These are phyloP conservation scores for Drosophila virilis DNA, from an alignment of 1,140 invertebrate genomes.

Conservation along the genomic window DNA sequence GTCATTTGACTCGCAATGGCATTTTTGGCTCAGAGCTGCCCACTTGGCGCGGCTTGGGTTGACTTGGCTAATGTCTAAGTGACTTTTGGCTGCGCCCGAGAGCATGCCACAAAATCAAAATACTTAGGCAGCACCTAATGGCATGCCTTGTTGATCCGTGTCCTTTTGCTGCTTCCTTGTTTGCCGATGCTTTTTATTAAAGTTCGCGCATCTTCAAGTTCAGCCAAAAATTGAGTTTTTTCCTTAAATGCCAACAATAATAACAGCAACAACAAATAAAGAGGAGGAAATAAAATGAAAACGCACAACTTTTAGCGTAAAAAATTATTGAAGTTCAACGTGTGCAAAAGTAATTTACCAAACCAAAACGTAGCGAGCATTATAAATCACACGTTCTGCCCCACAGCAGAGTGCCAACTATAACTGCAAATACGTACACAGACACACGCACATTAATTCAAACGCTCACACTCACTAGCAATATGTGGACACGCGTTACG, in stretches of 20 bases:
- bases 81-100: conserved; percentile 33
- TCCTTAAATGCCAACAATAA: too few relatives aligned
- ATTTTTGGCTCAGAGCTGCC: conserved; percentile 27
- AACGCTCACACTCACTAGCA: not conserved
- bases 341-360: conserved; percentile 72
- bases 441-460: conserved; percentile 2
- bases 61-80: conserved; percentile 42
- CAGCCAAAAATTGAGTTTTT: too few relatives aligned
- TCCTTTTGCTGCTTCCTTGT: not conserved
- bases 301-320: conserved; percentile 34
- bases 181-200: conserved; percentile 42
- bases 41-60: not conserved
- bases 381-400: conserved; percentile 75
- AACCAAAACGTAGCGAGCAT: conserved; percentile 59
- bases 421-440: conserved; percentile 68
- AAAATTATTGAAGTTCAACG: conserved; percentile 57
- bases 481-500: conserved; percentile 52
- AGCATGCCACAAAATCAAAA: conserved; percentile 44
- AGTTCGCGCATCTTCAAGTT: conserved; percentile 25
- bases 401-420: conserved; percentile 50
- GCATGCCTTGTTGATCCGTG: conserved; percentile 31
- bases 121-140: conserved; percentile 42
- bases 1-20: conserved; percentile 40
- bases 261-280: not conserved
- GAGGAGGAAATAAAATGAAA: conserved; percentile 8